phyloP scores from a whole-genome alignment of 2,113 vertebrate species.

The Dryoscopus gambensis region DNA sequence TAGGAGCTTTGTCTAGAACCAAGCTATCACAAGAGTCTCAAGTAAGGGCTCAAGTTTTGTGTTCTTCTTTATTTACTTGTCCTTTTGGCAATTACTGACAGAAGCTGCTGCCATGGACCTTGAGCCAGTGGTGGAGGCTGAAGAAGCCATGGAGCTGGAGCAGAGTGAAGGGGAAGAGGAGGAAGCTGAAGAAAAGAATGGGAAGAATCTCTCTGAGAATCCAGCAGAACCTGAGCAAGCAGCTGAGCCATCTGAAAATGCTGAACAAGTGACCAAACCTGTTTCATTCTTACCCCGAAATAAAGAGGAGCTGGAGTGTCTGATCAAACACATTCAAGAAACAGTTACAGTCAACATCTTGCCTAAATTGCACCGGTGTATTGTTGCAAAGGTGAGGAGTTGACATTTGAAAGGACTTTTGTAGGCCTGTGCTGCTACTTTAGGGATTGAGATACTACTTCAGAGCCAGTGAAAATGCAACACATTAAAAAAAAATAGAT shows the following conservation, averaged over 20 bases:
- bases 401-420: background rate
- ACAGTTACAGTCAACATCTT: slow-evolving; percentile 82
- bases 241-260: background rate
- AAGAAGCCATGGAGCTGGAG: slow-evolving; percentile 73
- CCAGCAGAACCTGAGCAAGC: background rate
- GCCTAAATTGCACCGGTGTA: slow-evolving; percentile 89
- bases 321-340: slow-evolving; percentile 82
- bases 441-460: background rate
- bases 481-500: background rate
- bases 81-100: slow-evolving; percentile 10
- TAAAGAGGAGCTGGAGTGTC: slow-evolving; percentile 79
- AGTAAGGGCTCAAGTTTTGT: background rate
- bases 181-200: slow-evolving; percentile 24
- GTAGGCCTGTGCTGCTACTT: background rate
- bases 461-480: background rate
- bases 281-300: slow-evolving; percentile 81
- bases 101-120: slow-evolving; percentile 42
- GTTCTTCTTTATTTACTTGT: background rate
- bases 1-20: background rate
- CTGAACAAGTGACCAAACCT: background rate
- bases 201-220: background rate
- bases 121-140: slow-evolving; percentile 47
- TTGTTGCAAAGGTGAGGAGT: slow-evolving; percentile 84
- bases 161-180: slow-evolving; percentile 65
- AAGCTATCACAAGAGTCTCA: background rate